phyloP scores from a whole-genome alignment of 2,888 invertebrate genomes.

The Psylliodes chrysocephalus region DNA sequence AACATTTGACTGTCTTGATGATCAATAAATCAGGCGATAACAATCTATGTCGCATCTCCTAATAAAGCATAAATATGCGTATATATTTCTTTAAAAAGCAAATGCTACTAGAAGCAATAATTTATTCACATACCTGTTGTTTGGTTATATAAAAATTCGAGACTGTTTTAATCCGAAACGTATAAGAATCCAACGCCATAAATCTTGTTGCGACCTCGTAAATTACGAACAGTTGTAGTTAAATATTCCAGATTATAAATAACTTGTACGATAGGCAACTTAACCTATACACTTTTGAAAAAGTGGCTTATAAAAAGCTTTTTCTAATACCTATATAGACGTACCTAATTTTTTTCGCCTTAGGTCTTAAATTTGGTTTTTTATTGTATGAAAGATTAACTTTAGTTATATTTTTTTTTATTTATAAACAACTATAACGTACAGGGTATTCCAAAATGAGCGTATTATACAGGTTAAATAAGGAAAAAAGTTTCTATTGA shows the following conservation, averaged over 20 bases:
- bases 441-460: too few species aligned
- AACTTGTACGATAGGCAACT: constrained; percentile 62
- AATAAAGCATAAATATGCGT: constrained; percentile 58
- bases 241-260: constrained; percentile 67
- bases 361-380: too few species aligned
- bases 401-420: too few species aligned
- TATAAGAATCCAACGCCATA: constrained; percentile 65
- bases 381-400: too few species aligned
- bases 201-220: constrained; percentile 66
- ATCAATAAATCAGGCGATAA: constrained; percentile 52
- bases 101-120: constrained; percentile 57
- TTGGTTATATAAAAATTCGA: constrained; percentile 63
- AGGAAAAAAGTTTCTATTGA: too few species aligned
- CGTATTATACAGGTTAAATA: too few species aligned
- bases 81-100: constrained; percentile 52
- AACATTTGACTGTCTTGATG: constrained; percentile 41
- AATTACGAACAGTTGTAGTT: constrained; percentile 66
- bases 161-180: constrained; percentile 65
- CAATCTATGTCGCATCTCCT: constrained; percentile 54
- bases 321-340: constrained; percentile 61
- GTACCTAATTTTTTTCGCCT: not conserved
- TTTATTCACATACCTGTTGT: constrained; percentile 62
- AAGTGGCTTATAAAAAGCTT: constrained; percentile 61
- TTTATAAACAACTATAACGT: too few species aligned
- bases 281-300: constrained; percentile 52